These are phyloP conservation scores for Amphimallon solstitiale DNA, from an alignment of 2,888 invertebrate species.

Conservation along the genomic window DNA sequence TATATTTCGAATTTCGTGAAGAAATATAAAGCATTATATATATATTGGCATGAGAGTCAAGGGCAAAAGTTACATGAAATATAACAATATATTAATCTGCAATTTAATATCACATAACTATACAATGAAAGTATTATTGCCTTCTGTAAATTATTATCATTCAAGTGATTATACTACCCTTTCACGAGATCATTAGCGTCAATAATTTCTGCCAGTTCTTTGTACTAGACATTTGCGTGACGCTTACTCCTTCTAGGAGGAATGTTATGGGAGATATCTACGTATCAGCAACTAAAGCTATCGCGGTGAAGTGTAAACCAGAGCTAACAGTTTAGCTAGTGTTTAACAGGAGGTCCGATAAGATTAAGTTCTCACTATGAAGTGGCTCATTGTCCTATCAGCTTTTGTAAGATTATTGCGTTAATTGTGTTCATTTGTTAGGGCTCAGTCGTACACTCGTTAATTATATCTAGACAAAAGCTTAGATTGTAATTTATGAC, in stretches of 20 bases:
- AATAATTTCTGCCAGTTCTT: conserved; percentile 26
- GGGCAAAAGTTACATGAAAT: too few species aligned
- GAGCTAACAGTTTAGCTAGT: conserved; percentile 49
- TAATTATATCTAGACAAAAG: conserved; percentile 12
- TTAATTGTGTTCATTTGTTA: conserved; percentile 27
- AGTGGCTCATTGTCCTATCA: conserved; percentile 56
- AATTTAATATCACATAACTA: too few species aligned
- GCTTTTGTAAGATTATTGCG: conserved; percentile 41
- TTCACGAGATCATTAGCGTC: conserved; percentile 15
- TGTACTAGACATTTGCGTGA: conserved; percentile 43
- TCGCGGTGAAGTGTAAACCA: conserved; percentile 56
- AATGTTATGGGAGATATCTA: conserved; percentile 52
- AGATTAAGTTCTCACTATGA: conserved; percentile 54
- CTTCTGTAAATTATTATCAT: not conserved
- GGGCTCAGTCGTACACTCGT: not conserved
- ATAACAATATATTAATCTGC: too few species aligned
- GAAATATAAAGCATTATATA: too few species aligned
- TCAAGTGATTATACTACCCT: not conserved
- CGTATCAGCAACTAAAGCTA: conserved; percentile 53
- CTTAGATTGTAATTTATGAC: conserved; percentile 16
- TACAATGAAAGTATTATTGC: too few species aligned
- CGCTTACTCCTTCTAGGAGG: conserved; percentile 45
- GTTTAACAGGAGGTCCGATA: conserved; percentile 56
- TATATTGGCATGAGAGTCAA: too few species aligned
- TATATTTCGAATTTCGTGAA: too few species aligned